Conservation (phyloP, 2,113 vertebrate species). For the Pachycephala philippinensis region DNA sequence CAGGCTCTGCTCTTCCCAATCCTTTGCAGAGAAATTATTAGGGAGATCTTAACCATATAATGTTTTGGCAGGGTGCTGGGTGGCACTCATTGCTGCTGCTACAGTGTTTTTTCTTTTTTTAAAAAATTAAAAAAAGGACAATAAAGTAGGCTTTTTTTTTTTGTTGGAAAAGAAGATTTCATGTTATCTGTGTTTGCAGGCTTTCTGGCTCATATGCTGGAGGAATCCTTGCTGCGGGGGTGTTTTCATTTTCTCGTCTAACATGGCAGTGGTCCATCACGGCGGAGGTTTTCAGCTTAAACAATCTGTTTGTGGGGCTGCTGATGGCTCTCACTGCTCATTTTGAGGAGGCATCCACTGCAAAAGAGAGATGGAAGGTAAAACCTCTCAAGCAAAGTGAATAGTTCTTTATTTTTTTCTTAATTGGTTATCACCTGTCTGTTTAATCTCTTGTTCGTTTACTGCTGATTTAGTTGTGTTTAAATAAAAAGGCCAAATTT, state of each 20-base stretch:
- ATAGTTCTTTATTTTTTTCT: neutral
- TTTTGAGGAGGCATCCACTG: constrained; percentile 82
- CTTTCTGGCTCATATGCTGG: constrained; percentile 86
- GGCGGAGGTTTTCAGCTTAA: constrained; percentile 96
- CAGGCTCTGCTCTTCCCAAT: neutral
- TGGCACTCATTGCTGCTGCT: constrained; percentile 59
- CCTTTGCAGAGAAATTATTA: constrained; percentile 35
- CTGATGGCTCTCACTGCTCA: constrained; percentile 82
- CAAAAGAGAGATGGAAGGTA: constrained; percentile 88
- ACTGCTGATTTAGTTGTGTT: neutral
- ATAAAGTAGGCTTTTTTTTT: constrained; percentile 67
- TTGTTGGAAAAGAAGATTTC: constrained; percentile 79
- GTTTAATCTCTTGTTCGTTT: neutral
- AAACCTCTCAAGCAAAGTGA: constrained; percentile 55
- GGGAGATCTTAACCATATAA: constrained; percentile 41
- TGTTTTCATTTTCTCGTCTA: constrained; percentile 91
- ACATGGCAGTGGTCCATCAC: constrained; percentile 96
- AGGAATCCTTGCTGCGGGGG: constrained; percentile 89
- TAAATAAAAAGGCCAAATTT: neutral
- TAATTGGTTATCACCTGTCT: neutral
- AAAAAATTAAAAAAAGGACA: constrained; percentile 20
- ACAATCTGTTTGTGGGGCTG: constrained; percentile 94
- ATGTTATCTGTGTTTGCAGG: constrained; percentile 87
- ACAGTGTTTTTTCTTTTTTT: constrained; percentile 31
- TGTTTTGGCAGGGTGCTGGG: constrained; percentile 58